Evolutionary conservation across 2,888 invertebrate genomes (phyloP).

Genomic region (Acronicta leporina): DNA sequence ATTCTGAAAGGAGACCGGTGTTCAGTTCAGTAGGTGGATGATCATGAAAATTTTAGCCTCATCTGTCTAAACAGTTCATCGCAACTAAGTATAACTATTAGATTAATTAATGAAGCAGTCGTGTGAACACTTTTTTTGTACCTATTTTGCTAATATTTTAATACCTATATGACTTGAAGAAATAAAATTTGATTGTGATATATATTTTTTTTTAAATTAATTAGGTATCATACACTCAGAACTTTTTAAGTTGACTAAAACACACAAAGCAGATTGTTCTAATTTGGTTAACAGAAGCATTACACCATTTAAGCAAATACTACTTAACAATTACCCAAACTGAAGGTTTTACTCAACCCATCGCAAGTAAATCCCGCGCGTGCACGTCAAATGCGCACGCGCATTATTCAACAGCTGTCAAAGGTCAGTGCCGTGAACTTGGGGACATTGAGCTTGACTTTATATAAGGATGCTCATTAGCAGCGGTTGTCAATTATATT

Average conservation of each 20-base stretch:
- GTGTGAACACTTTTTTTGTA: too few species aligned
- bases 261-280: neutral
- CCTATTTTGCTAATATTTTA: too few species aligned
- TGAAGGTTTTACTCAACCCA: conserved; percentile 3
- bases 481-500: neutral
- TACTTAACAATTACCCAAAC: neutral
- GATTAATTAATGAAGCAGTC: too few species aligned
- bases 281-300: neutral
- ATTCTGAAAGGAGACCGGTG: too few species aligned
- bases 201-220: too few species aligned
- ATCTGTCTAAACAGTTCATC: too few species aligned
- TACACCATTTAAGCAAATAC: neutral
- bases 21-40: too few species aligned
- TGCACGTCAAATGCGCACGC: conserved; percentile 37
- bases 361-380: conserved; percentile 9
- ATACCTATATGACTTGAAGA: too few species aligned
- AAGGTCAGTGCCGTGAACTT: conserved; percentile 57
- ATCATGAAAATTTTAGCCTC: too few species aligned
- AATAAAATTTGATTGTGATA: too few species aligned
- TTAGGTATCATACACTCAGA: too few species aligned
- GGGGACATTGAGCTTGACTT: conserved; percentile 55
- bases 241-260: neutral
- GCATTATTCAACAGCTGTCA: conserved; percentile 55
- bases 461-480: conserved; percentile 33
- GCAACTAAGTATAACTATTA: too few species aligned